Evolutionary conservation across 2,113 vertebrate genomes (phyloP).

Genomic region (Anolis carolinensis): DNA sequence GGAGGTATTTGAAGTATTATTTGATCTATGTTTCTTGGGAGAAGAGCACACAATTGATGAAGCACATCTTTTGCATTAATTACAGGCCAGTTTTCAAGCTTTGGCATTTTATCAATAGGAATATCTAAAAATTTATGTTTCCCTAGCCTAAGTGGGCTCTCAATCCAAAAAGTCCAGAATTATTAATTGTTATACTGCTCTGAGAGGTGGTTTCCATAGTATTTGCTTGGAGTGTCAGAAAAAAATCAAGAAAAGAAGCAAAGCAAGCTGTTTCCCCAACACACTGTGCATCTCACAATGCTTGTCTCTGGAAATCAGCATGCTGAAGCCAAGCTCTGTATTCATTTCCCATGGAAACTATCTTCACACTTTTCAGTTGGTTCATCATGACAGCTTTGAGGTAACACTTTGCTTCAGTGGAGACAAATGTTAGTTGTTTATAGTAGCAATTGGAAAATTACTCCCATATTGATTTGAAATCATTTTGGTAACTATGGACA

Average conservation of each 20-base stretch:
- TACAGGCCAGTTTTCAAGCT: not conserved
- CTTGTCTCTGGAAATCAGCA: not conserved
- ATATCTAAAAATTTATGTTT: not conserved
- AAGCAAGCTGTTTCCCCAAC: not conserved
- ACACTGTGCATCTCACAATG: too few relatives aligned
- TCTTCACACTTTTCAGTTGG: not conserved
- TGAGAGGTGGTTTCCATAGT: not conserved
- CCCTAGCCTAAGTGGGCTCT: not conserved
- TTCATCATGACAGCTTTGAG: not conserved
- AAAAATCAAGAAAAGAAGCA: not conserved
- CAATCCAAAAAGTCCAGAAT: constrained; percentile 16
- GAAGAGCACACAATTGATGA: not conserved
- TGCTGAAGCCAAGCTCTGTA: not conserved
- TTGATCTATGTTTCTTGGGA: not conserved
- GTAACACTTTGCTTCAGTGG: not conserved
- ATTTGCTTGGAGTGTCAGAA: not conserved
- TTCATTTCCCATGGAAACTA: not conserved
- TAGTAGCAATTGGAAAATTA: not conserved
- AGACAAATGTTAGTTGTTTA: not conserved
- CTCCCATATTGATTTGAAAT: not conserved
- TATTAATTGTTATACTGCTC: not conserved
- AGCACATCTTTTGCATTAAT: not conserved
- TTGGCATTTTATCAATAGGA: not conserved
- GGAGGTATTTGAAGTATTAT: not conserved
- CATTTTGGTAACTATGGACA: not conserved